Conservation (phyloP, 1,140 invertebrate genomes). For the Hyphantria cunea region DNA sequence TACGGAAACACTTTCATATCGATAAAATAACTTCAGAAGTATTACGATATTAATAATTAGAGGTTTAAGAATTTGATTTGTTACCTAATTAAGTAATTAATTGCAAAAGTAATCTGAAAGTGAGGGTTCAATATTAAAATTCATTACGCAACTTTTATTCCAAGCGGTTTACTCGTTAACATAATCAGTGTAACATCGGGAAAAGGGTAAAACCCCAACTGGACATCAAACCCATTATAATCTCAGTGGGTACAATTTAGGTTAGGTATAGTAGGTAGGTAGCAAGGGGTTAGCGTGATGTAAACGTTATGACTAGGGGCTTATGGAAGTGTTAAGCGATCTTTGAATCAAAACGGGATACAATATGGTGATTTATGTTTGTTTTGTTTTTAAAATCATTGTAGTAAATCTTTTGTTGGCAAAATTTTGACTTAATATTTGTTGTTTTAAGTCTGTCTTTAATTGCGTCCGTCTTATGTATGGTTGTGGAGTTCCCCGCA, state of each 20-base stretch:
- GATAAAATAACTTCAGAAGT: too few relatives aligned
- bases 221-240: slow-evolving; percentile 25
- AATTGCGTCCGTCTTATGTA: too few relatives aligned
- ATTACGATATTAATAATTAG: too few relatives aligned
- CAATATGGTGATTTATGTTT: not conserved
- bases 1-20: too few relatives aligned
- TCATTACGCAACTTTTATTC: not conserved
- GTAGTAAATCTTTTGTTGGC: not conserved
- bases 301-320: slow-evolving; percentile 4
- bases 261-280: too few relatives aligned
- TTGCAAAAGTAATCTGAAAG: not conserved
- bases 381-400: not conserved
- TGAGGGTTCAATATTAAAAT: not conserved
- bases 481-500: too few relatives aligned
- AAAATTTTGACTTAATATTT: too few relatives aligned
- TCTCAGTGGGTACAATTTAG: slow-evolving; percentile 13
- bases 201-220: slow-evolving; percentile 12
- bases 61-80: too few relatives aligned
- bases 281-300: slow-evolving; percentile 12
- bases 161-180: slow-evolving; percentile 6
- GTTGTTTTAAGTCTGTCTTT: too few relatives aligned
- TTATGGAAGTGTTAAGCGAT: slow-evolving; percentile 20
- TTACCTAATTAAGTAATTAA: not conserved
- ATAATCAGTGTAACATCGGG: slow-evolving; percentile 23
- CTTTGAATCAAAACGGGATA: slow-evolving; percentile 18